Evolutionary conservation across 2,797 vertebrate genomes (phyloP).

Genomic region (Saguinus oedipus): DNA sequence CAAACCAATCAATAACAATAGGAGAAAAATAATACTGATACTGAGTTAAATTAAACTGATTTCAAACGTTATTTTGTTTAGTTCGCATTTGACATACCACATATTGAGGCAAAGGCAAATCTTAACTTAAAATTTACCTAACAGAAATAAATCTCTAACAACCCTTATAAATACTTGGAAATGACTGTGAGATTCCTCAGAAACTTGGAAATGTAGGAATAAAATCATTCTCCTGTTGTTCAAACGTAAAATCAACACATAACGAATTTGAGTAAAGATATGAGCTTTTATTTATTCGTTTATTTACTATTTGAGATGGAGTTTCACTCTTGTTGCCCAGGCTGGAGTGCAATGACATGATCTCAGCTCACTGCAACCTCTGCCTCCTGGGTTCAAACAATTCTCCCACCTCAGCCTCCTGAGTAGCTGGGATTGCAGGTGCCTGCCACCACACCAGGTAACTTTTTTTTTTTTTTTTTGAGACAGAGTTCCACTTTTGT

Average conservation of each 20-base stretch:
- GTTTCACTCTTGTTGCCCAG: too few species aligned
- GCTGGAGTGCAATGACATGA: too few species aligned
- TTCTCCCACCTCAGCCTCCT: too few species aligned
- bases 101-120: not conserved
- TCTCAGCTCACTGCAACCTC: too few species aligned
- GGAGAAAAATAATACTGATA: not conserved
- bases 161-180: not conserved
- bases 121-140: not conserved
- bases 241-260: not conserved
- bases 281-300: too few species aligned
- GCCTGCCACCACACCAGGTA: too few species aligned
- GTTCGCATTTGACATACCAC: not conserved
- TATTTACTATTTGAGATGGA: too few species aligned
- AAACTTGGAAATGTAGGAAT: not conserved
- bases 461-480: too few species aligned
- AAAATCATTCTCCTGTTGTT: not conserved
- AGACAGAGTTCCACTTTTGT: too few species aligned
- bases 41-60: not conserved
- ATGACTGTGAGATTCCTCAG: not conserved
- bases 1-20: not conserved
- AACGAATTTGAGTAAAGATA: not conserved
- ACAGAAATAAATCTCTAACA: not conserved
- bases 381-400: too few species aligned
- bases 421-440: too few species aligned
- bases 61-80: slow-evolving; percentile 2